phyloP scores from a whole-genome alignment of 1,140 invertebrate species.

The Goniozus legneri region DNA sequence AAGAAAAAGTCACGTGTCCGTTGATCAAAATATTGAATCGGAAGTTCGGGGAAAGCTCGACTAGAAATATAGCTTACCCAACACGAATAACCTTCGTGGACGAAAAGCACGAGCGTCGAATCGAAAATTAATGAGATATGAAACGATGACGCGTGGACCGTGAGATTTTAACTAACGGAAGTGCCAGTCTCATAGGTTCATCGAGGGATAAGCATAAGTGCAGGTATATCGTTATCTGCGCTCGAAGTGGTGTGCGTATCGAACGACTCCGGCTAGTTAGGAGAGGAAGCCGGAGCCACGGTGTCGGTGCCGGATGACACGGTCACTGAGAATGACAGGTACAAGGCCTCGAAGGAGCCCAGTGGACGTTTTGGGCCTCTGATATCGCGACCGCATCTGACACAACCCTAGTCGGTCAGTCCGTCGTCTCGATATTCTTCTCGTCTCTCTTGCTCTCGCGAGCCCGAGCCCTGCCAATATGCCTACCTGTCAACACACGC shows the following conservation, averaged over 20 bases:
- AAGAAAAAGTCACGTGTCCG: too few species aligned
- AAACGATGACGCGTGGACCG: too few species aligned
- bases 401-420: conserved; percentile 44
- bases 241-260: too few species aligned
- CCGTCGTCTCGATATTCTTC: conserved; percentile 24
- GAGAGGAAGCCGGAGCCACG: conserved; percentile 25
- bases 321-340: conserved; percentile 54
- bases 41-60: too few species aligned
- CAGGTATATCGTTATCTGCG: not conserved
- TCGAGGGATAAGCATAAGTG: not conserved
- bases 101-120: too few species aligned
- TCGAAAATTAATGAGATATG: too few species aligned
- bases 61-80: too few species aligned
- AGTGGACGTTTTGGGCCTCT: conserved; percentile 32
- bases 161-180: too few species aligned
- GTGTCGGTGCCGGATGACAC: conserved; percentile 50
- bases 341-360: conserved; percentile 45
- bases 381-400: conserved; percentile 53
- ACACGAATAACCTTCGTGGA: too few species aligned
- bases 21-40: too few species aligned
- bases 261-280: too few species aligned
- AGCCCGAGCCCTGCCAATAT: conserved; percentile 45
- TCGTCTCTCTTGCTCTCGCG: conserved; percentile 18
- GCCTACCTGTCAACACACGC: conserved; percentile 53
- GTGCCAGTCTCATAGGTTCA: not conserved